Conservation (phyloP, 2,113 vertebrate genomes). For the Camelus bactrianus region DNA sequence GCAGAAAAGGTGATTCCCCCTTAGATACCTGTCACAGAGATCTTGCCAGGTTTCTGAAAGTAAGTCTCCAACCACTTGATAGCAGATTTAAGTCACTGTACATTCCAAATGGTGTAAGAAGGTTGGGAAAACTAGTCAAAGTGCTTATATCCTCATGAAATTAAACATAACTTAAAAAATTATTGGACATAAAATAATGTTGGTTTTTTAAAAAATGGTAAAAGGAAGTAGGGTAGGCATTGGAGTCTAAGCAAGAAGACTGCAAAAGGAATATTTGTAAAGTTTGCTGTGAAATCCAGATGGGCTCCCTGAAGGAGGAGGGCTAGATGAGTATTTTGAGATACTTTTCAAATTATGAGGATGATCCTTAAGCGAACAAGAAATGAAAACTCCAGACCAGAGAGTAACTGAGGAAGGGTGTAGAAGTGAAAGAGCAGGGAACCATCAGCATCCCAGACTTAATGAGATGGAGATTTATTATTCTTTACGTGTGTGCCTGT, state of each 20-base stretch:
- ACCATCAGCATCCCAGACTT: neutral
- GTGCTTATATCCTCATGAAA: neutral
- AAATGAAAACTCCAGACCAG: neutral
- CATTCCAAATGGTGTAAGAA: neutral
- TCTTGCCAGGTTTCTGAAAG: neutral
- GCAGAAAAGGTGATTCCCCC: neutral
- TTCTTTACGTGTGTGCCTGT: neutral
- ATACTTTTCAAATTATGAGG: neutral
- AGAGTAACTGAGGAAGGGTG: neutral
- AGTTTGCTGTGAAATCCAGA: neutral
- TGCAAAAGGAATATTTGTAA: neutral
- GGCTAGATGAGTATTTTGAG: neutral
- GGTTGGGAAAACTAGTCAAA: neutral
- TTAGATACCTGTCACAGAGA: neutral
- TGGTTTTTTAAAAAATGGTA: neutral
- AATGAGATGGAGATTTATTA: neutral
- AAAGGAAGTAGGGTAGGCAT: neutral
- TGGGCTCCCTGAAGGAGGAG: neutral
- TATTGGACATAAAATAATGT: neutral
- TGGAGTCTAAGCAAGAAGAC: neutral
- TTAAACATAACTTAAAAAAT: neutral
- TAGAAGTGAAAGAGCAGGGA: neutral
- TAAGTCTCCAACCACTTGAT: neutral
- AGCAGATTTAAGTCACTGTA: neutral
- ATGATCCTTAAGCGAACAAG: neutral